A percentile compares a stretch with the other conserved stretches of the same genome.
Conservation (phyloP, 2,797 vertebrate genomes). For the Staurois parvus region DNA sequence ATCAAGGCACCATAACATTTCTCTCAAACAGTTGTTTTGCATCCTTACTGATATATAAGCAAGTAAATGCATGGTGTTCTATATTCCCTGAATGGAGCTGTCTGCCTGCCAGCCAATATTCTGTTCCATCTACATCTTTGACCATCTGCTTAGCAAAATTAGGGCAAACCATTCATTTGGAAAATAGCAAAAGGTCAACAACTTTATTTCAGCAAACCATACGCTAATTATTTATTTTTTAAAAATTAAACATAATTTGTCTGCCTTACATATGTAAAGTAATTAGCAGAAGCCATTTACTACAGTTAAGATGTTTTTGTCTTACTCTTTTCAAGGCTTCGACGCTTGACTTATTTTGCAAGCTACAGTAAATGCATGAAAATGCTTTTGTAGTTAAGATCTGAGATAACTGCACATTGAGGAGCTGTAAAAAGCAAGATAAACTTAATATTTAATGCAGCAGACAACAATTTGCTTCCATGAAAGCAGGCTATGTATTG, state of each 20-base stretch:
- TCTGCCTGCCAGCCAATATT: conserved; percentile 56
- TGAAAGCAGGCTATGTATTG: not conserved
- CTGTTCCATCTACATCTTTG: not conserved
- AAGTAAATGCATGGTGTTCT: conserved; percentile 16
- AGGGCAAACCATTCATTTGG: conserved; percentile 63
- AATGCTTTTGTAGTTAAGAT: not conserved
- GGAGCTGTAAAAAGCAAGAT: conserved; percentile 8
- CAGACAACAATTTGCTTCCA: not conserved
- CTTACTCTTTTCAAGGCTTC: not conserved
- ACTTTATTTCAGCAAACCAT: conserved; percentile 24
- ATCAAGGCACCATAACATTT: not conserved
- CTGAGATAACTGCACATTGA: not conserved
- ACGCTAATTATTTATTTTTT: conserved; percentile 41
- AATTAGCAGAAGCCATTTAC: conserved; percentile 10
- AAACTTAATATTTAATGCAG: conserved; percentile 13
- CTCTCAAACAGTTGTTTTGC: not conserved
- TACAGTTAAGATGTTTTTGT: not conserved
- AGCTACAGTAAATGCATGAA: not conserved
- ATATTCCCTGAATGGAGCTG: conserved; percentile 52
- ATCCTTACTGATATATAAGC: not conserved
- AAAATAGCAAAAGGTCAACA: conserved; percentile 57
- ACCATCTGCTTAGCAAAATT: conserved; percentile 62
- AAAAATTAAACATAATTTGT: conserved; percentile 8
- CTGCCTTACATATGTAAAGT: conserved; percentile 30
- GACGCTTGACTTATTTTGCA: not conserved